Evolutionary conservation across 2,888 invertebrate genomes (phyloP).

Genomic region (Ypsolopha sequella): DNA sequence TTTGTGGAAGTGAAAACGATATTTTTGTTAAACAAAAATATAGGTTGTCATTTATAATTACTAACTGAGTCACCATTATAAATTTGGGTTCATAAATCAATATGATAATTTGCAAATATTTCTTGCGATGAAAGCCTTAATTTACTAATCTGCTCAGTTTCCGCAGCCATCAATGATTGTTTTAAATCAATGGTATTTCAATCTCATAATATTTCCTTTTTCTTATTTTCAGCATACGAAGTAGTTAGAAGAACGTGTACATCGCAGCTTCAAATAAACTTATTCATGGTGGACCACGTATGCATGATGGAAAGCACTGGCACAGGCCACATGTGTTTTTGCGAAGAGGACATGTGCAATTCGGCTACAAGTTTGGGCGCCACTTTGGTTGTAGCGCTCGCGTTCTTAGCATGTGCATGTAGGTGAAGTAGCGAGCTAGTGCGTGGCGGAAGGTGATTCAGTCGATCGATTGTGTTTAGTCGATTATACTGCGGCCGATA

Average conservation of each 20-base stretch:
- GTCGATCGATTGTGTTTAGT: constrained; percentile 19
- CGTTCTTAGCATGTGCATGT: constrained; percentile 57
- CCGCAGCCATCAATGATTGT: neutral
- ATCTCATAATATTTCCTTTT: constrained; percentile 1
- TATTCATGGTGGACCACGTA: constrained; percentile 98
- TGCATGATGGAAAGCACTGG: constrained; percentile 99
- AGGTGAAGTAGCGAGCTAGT: constrained; percentile 56
- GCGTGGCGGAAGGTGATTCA: constrained; percentile 14
- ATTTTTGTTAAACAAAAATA: too few relatives aligned
- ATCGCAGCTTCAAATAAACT: constrained; percentile 92
- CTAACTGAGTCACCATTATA: too few relatives aligned
- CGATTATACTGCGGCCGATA: too few relatives aligned
- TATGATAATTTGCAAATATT: neutral
- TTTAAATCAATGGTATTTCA: too few relatives aligned
- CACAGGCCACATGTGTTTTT: constrained; percentile 98
- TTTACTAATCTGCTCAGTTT: neutral
- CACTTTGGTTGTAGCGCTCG: constrained; percentile 32
- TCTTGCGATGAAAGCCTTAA: neutral
- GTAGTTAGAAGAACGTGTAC: constrained; percentile 93
- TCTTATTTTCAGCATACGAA: constrained; percentile 81
- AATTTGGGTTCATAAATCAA: too few relatives aligned
- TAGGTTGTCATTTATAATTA: neutral
- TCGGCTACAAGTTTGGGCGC: constrained; percentile 29
- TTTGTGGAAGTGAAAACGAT: too few relatives aligned
- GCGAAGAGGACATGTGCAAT: constrained; percentile 98